phyloP scores from a whole-genome alignment of 2,888 invertebrate genomes.

The Cantharis lateralis region DNA sequence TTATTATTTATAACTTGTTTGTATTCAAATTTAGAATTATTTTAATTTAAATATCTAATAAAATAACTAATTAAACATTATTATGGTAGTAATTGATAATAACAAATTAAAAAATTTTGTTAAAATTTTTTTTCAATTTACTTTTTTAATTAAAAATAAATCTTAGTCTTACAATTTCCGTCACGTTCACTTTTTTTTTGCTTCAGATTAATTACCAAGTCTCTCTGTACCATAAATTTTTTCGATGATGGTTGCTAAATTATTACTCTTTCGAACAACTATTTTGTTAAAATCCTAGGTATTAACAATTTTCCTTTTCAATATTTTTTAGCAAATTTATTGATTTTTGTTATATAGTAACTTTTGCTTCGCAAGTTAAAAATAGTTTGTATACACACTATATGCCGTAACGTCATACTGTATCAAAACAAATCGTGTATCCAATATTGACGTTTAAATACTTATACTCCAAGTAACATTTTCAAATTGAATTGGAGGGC shows the following conservation, averaged over 20 bases:
- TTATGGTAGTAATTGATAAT: neutral
- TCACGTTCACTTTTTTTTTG: neutral
- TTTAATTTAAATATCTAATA: neutral
- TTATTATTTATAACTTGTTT: neutral
- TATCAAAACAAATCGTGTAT: no score
- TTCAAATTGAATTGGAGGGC: no score
- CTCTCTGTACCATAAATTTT: neutral
- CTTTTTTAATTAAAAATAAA: neutral
- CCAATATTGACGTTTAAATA: no score
- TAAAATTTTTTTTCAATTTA: neutral
- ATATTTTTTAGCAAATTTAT: no score
- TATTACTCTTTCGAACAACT: neutral
- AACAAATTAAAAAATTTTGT: neutral
- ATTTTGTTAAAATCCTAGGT: neutral
- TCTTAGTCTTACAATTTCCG: neutral
- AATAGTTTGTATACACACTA: no score
- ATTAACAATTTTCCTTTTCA: no score
- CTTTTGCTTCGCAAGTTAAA: no score
- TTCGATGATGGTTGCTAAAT: neutral
- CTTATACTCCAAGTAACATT: no score
- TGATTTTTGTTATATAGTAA: no score
- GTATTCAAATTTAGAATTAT: no score
- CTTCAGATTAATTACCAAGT: neutral
- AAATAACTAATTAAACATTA: neutral
- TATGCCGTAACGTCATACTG: no score